Conservation (phyloP, 2,888 invertebrate species). For the Pandemis corylana region DNA sequence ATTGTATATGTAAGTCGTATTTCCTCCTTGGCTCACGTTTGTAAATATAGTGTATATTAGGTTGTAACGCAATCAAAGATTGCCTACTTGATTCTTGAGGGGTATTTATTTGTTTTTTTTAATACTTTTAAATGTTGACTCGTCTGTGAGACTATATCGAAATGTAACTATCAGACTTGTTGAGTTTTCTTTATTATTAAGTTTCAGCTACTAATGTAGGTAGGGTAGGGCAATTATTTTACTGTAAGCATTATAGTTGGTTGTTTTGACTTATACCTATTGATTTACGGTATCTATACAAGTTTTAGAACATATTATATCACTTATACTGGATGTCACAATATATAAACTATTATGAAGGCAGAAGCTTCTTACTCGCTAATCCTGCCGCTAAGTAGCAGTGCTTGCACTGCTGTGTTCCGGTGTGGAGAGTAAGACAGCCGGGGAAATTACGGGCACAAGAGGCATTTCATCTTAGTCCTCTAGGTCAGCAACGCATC, state of each 20-base stretch:
- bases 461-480: too few species aligned
- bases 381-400: too few species aligned
- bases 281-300: too few species aligned
- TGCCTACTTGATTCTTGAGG: constrained; percentile 48
- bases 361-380: too few species aligned
- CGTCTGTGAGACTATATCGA: constrained; percentile 62
- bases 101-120: constrained; percentile 65
- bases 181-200: constrained; percentile 39
- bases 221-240: constrained; percentile 66
- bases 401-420: too few species aligned
- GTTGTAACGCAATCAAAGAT: constrained; percentile 65
- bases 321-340: too few species aligned
- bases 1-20: constrained; percentile 56
- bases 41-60: constrained; percentile 73
- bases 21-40: constrained; percentile 64
- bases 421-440: too few species aligned
- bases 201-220: constrained; percentile 52
- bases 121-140: constrained; percentile 63
- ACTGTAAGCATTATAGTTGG: constrained; percentile 54
- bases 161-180: constrained; percentile 41
- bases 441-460: too few species aligned
- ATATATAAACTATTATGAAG: too few species aligned
- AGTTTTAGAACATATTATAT: too few species aligned
- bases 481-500: too few species aligned
- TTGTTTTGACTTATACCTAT: constrained; percentile 39